A percentile compares a stretch with the other conserved stretches of the same genome.
These are phyloP conservation scores for Leptobrachium leishanense DNA, from an alignment of 2,113 vertebrate genomes.

Conservation along the genomic window DNA sequence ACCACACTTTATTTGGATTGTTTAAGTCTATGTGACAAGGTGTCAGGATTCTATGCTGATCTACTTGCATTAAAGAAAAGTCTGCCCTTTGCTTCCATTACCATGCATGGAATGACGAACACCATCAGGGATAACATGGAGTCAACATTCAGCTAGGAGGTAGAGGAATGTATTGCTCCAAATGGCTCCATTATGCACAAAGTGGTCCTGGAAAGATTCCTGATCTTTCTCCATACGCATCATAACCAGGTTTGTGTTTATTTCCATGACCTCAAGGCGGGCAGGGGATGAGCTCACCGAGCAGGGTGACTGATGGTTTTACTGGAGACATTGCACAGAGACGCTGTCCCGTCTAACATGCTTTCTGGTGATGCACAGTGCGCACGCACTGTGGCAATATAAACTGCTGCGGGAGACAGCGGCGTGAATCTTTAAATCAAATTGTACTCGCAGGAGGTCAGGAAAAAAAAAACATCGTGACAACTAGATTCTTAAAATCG, in stretches of 20 bases:
- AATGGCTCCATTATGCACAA: too few relatives aligned
- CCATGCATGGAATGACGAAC: too few relatives aligned
- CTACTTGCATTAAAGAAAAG: too few relatives aligned
- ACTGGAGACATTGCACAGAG: conserved; percentile 28
- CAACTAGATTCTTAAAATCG: too few relatives aligned
- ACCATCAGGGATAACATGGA: too few relatives aligned
- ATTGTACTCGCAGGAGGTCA: too few relatives aligned
- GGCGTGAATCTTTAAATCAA: neutral
- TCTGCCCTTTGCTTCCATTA: too few relatives aligned
- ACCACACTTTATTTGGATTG: neutral
- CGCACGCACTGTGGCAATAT: neutral
- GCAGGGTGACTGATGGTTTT: conserved; percentile 23
- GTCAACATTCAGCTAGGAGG: too few relatives aligned
- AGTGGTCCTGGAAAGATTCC: too few relatives aligned
- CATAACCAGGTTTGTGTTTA: neutral
- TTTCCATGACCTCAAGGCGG: conserved; percentile 37
- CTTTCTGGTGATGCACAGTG: neutral
- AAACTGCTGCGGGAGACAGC: neutral
- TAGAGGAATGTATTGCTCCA: too few relatives aligned
- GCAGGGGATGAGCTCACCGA: conserved; percentile 30
- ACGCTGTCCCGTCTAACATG: neutral
- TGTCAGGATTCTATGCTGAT: too few relatives aligned
- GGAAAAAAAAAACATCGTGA: too few relatives aligned
- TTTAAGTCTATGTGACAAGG: neutral
- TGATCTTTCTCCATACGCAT: neutral